phyloP scores from a whole-genome alignment of 2,797 vertebrate genomes.

The Etheostoma perlongum region DNA sequence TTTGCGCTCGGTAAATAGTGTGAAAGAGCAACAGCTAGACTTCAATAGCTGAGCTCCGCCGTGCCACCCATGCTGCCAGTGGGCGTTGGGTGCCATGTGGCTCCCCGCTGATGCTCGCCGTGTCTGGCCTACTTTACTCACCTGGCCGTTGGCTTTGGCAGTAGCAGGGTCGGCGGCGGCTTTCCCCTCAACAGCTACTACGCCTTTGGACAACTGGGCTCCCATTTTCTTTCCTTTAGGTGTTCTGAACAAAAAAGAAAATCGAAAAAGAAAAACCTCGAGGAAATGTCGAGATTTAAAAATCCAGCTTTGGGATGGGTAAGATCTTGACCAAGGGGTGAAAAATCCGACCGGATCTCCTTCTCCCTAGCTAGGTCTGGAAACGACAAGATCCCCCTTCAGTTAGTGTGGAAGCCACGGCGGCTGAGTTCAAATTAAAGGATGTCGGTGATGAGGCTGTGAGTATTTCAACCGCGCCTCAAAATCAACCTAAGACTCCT shows the following conservation, averaged over 20 bases:
- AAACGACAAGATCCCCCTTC: conserved; percentile 49
- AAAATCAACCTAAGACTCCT: conserved; percentile 77
- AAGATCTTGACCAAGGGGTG: conserved; percentile 49
- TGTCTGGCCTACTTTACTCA: conserved; percentile 70
- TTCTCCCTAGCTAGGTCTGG: conserved; percentile 42
- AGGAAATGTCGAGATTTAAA: conserved; percentile 61
- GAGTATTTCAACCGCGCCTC: conserved; percentile 83
- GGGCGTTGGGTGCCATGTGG: conserved; percentile 79
- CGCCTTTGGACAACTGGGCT: conserved; percentile 91
- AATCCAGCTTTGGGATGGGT: conserved; percentile 71
- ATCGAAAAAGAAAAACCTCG: conserved; percentile 73
- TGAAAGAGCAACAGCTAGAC: conserved; percentile 8
- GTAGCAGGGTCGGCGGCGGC: conserved; percentile 82
- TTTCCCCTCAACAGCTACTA: conserved; percentile 86
- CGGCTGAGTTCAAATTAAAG: conserved; percentile 81
- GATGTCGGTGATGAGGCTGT: conserved; percentile 69
- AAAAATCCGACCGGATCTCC: conserved; percentile 66
- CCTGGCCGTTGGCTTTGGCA: conserved; percentile 93
- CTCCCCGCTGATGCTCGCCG: conserved; percentile 41
- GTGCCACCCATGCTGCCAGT: conserved; percentile 51
- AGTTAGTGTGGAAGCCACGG: conserved; percentile 59
- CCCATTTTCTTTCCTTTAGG: conserved; percentile 85
- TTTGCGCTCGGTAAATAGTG: not conserved
- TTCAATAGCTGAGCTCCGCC: not conserved
- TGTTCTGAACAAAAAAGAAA: conserved; percentile 66